Evolutionary conservation across 1,140 invertebrate species (phyloP).

Genomic region (Drosophila lacteicornis): DNA sequence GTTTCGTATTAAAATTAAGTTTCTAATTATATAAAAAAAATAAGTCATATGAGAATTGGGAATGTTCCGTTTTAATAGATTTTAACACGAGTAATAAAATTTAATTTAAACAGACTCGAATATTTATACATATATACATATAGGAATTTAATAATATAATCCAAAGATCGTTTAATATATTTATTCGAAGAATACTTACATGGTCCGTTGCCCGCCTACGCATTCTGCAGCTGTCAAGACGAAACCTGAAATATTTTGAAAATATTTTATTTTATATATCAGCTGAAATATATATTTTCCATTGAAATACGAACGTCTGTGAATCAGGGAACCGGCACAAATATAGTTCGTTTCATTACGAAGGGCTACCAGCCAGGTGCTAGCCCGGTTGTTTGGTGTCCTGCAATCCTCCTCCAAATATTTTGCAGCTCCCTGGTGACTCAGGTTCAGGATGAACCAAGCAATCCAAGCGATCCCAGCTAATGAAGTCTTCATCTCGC

Average conservation of each 20-base stretch:
- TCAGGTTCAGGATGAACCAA: not conserved
- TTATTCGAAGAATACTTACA: not conserved
- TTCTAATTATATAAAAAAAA: too few species aligned
- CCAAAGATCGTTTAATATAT: too few species aligned
- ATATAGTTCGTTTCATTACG: not conserved
- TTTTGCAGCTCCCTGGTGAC: not conserved
- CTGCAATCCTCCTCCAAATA: not conserved
- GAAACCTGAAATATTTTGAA: not conserved
- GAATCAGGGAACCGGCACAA: not conserved
- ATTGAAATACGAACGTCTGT: not conserved
- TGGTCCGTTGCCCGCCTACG: not conserved
- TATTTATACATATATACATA: too few species aligned
- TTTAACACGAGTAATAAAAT: too few species aligned
- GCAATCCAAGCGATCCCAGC: not conserved
- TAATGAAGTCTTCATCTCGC: conserved; percentile 3
- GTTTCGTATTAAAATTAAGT: too few species aligned
- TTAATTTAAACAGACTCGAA: too few species aligned
- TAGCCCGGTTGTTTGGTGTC: too few species aligned
- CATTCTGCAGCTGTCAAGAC: conserved; percentile 4
- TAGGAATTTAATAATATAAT: too few species aligned
- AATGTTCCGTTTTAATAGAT: too few species aligned
- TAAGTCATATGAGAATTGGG: too few species aligned
- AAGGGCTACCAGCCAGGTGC: not conserved
- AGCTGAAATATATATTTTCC: too few species aligned
- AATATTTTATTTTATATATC: not conserved